Evolutionary conservation across 2,113 vertebrate species (phyloP).

Genomic region (Narcine bancroftii): DNA sequence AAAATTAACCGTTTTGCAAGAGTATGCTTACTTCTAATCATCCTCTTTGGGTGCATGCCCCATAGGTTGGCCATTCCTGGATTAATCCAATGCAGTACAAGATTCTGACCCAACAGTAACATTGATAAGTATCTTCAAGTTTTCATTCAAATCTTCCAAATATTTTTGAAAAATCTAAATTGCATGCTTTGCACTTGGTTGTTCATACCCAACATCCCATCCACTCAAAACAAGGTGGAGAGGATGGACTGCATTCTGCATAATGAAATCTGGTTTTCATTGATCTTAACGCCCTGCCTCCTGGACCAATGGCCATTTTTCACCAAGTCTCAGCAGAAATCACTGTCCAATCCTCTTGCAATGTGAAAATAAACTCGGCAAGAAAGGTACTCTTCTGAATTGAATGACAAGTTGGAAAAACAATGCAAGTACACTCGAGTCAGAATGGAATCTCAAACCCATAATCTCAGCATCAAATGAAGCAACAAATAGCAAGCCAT

Average conservation of each 20-base stretch:
- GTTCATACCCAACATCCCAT: neutral
- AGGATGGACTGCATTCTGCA: neutral
- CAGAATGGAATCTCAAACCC: neutral
- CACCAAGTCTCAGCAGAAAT: neutral
- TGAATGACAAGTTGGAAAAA: neutral
- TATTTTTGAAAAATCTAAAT: neutral
- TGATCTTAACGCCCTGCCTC: neutral
- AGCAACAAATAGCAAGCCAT: neutral
- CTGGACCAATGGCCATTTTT: neutral
- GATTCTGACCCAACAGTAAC: too few species aligned
- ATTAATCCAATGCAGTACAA: too few species aligned
- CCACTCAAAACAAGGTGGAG: neutral
- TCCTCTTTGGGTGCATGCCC: too few species aligned
- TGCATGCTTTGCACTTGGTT: neutral
- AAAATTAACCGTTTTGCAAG: too few species aligned
- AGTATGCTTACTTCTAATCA: too few species aligned
- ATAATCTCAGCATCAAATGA: neutral
- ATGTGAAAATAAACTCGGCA: neutral
- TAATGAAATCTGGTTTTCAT: neutral
- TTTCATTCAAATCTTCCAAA: neutral
- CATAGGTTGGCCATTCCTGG: too few species aligned
- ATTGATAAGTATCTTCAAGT: too few species aligned
- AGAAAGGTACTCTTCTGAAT: neutral
- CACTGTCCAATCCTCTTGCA: neutral
- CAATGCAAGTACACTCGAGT: neutral